Conservation (phyloP, 2,797 vertebrate genomes). For the Orientallactaga sibirica region DNA sequence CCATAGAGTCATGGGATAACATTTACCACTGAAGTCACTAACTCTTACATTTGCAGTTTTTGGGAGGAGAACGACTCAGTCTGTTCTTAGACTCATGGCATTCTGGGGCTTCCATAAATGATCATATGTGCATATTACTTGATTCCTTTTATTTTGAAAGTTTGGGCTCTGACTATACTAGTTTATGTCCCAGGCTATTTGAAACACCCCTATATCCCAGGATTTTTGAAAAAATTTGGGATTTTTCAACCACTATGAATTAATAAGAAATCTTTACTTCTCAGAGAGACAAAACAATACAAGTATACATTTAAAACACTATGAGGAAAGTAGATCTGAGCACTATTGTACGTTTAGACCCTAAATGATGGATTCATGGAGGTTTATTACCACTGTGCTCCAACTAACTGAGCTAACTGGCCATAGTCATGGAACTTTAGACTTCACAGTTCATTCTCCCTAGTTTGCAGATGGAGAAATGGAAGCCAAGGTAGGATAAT, state of each 20-base stretch:
- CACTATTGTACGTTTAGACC: background rate
- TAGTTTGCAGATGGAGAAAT: constrained; percentile 40
- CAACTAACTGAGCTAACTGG: no score
- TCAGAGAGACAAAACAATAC: constrained; percentile 30
- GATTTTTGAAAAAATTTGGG: constrained; percentile 23
- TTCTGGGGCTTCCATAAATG: background rate
- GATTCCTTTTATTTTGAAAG: constrained; percentile 41
- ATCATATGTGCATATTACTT: background rate
- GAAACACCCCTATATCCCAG: accelerated
- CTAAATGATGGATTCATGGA: background rate
- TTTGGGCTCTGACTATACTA: background rate
- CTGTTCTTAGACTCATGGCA: background rate
- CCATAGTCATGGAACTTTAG: background rate
- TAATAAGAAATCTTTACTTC: constrained; percentile 9
- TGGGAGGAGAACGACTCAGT: background rate
- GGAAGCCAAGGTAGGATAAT: background rate
- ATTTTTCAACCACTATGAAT: background rate
- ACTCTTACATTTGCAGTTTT: constrained; percentile 24
- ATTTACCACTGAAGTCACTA: background rate
- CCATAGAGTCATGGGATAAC: background rate
- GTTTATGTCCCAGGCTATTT: background rate
- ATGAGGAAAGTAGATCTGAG: constrained; percentile 27
- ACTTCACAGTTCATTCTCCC: background rate
- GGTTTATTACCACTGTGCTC: background rate
- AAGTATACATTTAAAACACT: background rate